phyloP scores from a whole-genome alignment of 2,797 vertebrate genomes.

The Microctenopoma stevenorrisi region DNA sequence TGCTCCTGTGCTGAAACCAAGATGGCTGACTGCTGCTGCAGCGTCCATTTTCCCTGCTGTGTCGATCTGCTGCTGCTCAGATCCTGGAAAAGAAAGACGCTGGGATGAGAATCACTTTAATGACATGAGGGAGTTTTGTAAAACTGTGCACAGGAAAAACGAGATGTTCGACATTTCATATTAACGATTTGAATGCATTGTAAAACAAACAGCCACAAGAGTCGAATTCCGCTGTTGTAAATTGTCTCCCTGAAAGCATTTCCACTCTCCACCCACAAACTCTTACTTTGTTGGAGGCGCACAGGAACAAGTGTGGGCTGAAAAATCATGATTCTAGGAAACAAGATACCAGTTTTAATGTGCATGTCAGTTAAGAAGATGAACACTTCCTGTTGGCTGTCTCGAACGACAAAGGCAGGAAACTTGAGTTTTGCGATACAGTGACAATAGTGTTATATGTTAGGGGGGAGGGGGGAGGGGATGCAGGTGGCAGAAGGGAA shows the following conservation, averaged over 20 bases:
- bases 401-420: conserved; percentile 68
- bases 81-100: conserved; percentile 52
- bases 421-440: conserved; percentile 35
- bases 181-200: conserved; percentile 1
- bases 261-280: conserved; percentile 17
- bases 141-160: background rate
- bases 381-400: conserved; percentile 66
- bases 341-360: conserved; percentile 55
- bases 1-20: conserved; percentile 25
- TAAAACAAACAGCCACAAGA: background rate
- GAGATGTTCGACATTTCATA: background rate
- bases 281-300: conserved; percentile 22
- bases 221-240: background rate
- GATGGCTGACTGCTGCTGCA: conserved; percentile 18
- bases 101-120: conserved; percentile 10
- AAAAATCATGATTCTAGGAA: conserved; percentile 64
- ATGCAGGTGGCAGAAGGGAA: conserved; percentile 8
- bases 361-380: conserved; percentile 50
- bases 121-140: background rate
- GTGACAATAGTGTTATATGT: conserved; percentile 23
- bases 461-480: background rate
- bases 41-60: conserved; percentile 21
- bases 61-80: conserved; percentile 17
- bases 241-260: conserved; percentile 5
- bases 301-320: conserved; percentile 47